phyloP scores from a whole-genome alignment of 2,797 vertebrate species.

The Pseudochaenichthys georgianus region DNA sequence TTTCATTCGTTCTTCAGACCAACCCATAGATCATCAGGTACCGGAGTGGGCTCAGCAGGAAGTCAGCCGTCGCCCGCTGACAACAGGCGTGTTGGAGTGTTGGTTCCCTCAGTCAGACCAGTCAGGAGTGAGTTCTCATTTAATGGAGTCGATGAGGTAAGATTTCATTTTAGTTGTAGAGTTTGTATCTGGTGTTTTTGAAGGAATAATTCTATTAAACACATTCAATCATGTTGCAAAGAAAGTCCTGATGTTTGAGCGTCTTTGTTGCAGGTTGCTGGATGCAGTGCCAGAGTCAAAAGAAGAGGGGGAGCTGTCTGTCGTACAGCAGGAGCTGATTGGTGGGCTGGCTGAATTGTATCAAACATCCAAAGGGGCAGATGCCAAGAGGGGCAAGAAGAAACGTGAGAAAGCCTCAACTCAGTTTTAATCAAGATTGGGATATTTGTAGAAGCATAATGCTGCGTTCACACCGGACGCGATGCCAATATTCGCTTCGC shows the following conservation, averaged over 20 bases:
- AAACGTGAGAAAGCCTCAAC: slow-evolving; percentile 82
- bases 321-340: slow-evolving; percentile 85
- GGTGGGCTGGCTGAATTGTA: slow-evolving; percentile 89
- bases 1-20: slow-evolving; percentile 37
- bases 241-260: background rate
- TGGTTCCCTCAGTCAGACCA: slow-evolving; percentile 92
- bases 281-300: slow-evolving; percentile 79
- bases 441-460: background rate
- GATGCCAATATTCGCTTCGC: no score
- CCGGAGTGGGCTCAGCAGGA: slow-evolving; percentile 93
- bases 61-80: slow-evolving; percentile 72
- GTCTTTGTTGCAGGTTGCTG: slow-evolving; percentile 82
- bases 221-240: background rate
- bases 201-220: background rate
- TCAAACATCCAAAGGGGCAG: slow-evolving; percentile 79
- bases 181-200: background rate
- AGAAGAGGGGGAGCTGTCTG: slow-evolving; percentile 71
- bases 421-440: no score
- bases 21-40: slow-evolving; percentile 54
- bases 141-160: slow-evolving; percentile 97
- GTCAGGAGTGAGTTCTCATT: slow-evolving; percentile 89
- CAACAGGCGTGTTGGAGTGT: slow-evolving; percentile 80
- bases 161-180: background rate
- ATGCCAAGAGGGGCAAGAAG: slow-evolving; percentile 80
- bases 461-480: no score